These are phyloP conservation scores for Hyposoter dolosus DNA, from an alignment of 2,888 invertebrate genomes.

Conservation along the genomic window DNA sequence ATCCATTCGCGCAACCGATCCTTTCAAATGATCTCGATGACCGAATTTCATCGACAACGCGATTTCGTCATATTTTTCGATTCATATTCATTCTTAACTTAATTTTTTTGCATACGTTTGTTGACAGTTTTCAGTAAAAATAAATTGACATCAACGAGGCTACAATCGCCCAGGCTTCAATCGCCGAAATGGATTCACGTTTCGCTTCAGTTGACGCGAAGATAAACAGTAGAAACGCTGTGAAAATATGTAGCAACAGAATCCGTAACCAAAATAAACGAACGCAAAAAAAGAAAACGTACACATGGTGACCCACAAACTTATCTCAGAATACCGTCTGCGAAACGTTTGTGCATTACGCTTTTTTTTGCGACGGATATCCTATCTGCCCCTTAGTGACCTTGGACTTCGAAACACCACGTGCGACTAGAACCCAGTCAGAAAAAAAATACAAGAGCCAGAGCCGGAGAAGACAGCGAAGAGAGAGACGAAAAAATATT, in stretches of 20 bases:
- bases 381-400: constrained; percentile 26
- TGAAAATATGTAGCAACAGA: neutral
- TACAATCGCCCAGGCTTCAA: neutral
- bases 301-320: constrained; percentile 42
- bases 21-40: neutral
- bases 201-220: neutral
- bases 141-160: neutral
- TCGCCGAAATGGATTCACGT: neutral
- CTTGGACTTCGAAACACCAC: constrained; percentile 52
- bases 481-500: neutral
- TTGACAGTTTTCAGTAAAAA: neutral
- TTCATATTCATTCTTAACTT: neutral
- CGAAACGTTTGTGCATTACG: constrained; percentile 28
- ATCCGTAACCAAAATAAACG: neutral
- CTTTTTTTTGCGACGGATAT: constrained; percentile 42
- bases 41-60: neutral
- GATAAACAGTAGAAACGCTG: neutral
- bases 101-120: neutral
- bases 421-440: constrained; percentile 28
- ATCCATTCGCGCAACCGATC: neutral
- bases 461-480: neutral
- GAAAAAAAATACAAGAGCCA: neutral
- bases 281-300: neutral
- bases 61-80: neutral
- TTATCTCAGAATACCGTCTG: constrained; percentile 37